Evolutionary conservation across 2,797 vertebrate genomes (phyloP), one percentile per base, ranked within the genome.

Genomic region (Cryptoprocta ferox): DNA sequence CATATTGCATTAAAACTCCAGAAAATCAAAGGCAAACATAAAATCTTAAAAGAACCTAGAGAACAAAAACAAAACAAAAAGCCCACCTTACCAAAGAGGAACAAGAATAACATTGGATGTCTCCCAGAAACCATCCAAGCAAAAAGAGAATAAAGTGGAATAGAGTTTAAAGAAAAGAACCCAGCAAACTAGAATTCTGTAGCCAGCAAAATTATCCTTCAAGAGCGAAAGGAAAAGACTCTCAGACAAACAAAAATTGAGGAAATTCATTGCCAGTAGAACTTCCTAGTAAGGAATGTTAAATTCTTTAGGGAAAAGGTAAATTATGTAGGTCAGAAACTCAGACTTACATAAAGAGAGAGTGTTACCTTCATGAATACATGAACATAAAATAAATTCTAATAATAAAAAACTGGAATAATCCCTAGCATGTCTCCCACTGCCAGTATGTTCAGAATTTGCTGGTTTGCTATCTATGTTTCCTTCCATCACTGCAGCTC

Each of bases 21-120:
- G 35, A 95, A 87, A 94, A 89, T 59, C 85, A 89, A 91, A 80
- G 24, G 68, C 73, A 89, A 70, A 42, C 15, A 92, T 8, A 80
- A 88, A 82, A 61, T 80, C 48, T 78, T 70, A 2, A 81, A 71
- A 91, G 21, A n/a, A 87, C 32, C 53, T 16, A 76, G 18, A 93
- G 15, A 61, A 75, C n/a, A 56, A 56, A 28, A 82, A 50, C 24
- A 61, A 45, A 42, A 45, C 18, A 59, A 63, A 82, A 53, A 50
- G n/a, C 32, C 4, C 19, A 9, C 32, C 32, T 71, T 76, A 91
- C n/a, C 45, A 70, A 39, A 80, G 26, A 91, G 59, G 19, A 50
- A 50, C 32, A 79, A 83, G 39, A n/a, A 11, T 61, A 42, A 68
- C 18, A n/a, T 7, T 56, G 35, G 35, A 32, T 11, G 66, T 83